Conservation (phyloP, 1,140 invertebrate genomes). For the Amyelois transitella region DNA sequence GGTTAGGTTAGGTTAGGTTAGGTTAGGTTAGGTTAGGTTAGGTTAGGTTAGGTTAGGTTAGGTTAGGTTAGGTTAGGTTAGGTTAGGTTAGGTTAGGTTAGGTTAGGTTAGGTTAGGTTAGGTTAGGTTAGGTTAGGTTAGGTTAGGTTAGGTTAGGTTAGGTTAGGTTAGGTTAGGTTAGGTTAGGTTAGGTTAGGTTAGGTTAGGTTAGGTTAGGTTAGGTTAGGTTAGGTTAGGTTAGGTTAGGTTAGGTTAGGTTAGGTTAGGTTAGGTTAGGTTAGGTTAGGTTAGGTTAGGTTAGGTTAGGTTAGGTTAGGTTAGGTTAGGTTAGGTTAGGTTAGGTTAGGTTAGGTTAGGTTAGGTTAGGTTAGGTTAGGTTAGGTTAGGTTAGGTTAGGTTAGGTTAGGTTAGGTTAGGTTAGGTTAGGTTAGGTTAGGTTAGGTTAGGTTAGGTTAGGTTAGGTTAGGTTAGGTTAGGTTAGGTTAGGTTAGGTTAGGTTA, state of each 20-base stretch:
- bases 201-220: slow-evolving; percentile 26
- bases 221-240: slow-evolving; percentile 20
- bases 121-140: slow-evolving; percentile 36
- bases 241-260: slow-evolving; percentile 18
- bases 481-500: slow-evolving; percentile 13
- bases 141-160: slow-evolving; percentile 41
- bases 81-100: slow-evolving; percentile 43
- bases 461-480: slow-evolving; percentile 14
- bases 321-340: slow-evolving; percentile 26
- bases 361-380: background rate
- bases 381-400: slow-evolving; percentile 4
- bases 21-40: slow-evolving; percentile 8
- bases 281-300: slow-evolving; percentile 35
- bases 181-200: slow-evolving; percentile 40
- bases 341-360: background rate
- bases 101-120: slow-evolving; percentile 39
- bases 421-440: slow-evolving; percentile 22
- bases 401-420: slow-evolving; percentile 3
- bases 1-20: slow-evolving; percentile 9
- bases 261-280: slow-evolving; percentile 20
- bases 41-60: slow-evolving; percentile 12
- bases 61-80: slow-evolving; percentile 21
- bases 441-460: slow-evolving; percentile 26
- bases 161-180: slow-evolving; percentile 40
- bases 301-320: slow-evolving; percentile 39